Base-by-base conservation (phyloP, 2,888 invertebrate genomes). In the Sisyra terminalis region DNA sequence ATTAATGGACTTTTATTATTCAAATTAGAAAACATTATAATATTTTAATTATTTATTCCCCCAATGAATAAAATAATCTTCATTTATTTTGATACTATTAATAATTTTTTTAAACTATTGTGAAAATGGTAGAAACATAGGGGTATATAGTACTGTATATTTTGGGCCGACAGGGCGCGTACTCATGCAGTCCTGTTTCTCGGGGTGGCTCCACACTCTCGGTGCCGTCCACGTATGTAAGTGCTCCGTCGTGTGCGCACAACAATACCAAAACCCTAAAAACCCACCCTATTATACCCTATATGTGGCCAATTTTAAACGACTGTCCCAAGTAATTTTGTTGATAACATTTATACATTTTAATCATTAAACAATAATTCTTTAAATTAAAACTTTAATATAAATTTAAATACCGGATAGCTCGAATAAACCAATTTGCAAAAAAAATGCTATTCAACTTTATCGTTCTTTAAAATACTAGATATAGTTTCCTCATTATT, bases 171-270 rank as follows among this genome's bases (percentile, higher is more conserved):
- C 58, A 60, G 62, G 62, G 62, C 53, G 58, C 43, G 31, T 61
- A 62, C 57, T 61, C 59, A 51, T 63, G 63, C 61, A 59, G 61
- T 59, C 62, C 63, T 53, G 62, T 62, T 59, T 61, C 62, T 56
- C 63, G 62, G 52, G 60, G 62, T 69, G 83, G 83, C 73, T 82
- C 82, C 69, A 82, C 80, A 70, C 74, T 82, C 65, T 82, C 82
- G 67, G 83, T 83, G 71, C 83, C 82, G 65, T 77, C 80, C 59
- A 69, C 79, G 61, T 80, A 68, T 64, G 67, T 68, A 68, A 69
- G 67, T 67, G 53, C 15, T 17, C 16, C 16, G 11, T 18, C 16
- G 38, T 17, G 18, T 11, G 11, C 15, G 17, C 38, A 16, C 18
- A 14, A 35, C 35, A 13, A 35, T 35, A 13, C 35, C 14, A 35